A percentile compares a stretch with the other conserved stretches of the same genome.
Conservation (phyloP, 2,888 invertebrate genomes). For the Stratiomys singularior region DNA sequence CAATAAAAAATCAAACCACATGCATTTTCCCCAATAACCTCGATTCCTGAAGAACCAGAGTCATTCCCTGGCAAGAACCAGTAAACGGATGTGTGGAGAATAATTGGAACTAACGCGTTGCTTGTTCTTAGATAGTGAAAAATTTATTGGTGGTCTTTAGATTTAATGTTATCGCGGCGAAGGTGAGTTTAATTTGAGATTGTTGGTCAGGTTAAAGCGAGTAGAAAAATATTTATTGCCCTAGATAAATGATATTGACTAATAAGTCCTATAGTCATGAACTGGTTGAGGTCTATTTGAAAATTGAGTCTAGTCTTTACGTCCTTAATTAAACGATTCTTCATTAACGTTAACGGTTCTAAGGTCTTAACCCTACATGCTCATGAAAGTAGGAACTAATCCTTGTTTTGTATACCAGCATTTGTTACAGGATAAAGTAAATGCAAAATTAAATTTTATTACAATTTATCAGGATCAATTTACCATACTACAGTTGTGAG, state of each 20-base stretch:
- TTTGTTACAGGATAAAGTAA: too few relatives aligned
- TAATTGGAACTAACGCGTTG: constrained; percentile 19
- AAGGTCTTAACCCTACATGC: neutral
- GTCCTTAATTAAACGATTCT: neutral
- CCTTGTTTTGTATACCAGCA: too few relatives aligned
- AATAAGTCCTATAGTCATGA: neutral
- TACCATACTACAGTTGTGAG: too few relatives aligned
- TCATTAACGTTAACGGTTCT: neutral
- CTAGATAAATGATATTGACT: neutral
- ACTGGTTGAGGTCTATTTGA: neutral
- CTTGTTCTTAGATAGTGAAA: too few relatives aligned
- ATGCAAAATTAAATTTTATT: too few relatives aligned
- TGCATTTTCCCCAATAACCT: too few relatives aligned
- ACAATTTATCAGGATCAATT: too few relatives aligned
- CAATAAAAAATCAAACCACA: too few relatives aligned
- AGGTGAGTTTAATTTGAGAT: constrained; percentile 2
- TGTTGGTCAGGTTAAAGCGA: neutral
- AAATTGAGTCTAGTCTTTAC: neutral
- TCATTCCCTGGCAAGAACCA: neutral
- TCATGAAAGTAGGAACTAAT: neutral
- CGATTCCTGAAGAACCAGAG: too few relatives aligned
- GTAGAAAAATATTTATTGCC: neutral
- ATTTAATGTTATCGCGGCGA: neutral
- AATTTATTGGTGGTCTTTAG: constrained; percentile 6
- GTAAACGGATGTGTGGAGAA: neutral